These are phyloP conservation scores for Eulemur albifrons DNA, from an alignment of 2,797 vertebrate genomes.

Conservation along the genomic window DNA sequence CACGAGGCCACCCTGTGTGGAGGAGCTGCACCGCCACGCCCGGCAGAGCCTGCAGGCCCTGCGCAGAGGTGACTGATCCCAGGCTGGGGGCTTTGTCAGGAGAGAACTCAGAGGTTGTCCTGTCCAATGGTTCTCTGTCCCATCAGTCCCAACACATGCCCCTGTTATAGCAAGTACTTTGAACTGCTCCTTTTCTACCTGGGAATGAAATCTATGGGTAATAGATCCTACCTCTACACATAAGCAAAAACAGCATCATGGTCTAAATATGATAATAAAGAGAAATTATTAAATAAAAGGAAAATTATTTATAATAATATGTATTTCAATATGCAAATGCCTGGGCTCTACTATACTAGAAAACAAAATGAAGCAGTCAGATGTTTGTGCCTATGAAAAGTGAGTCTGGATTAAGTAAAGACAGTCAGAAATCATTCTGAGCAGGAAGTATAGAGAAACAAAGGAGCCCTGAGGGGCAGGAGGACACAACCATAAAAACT, in stretches of 20 bases:
- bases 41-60: constrained; percentile 89
- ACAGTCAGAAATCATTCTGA: not conserved
- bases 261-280: constrained; percentile 20
- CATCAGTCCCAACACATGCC: not conserved
- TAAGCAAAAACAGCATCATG: not conserved
- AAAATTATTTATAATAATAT: not conserved
- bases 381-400: not conserved
- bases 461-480: not conserved
- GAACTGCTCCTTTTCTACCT: not conserved
- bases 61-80: constrained; percentile 88
- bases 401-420: not conserved
- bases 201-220: not conserved
- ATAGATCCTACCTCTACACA: not conserved
- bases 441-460: not conserved
- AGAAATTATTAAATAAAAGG: not conserved
- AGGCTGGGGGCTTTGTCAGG: not conserved
- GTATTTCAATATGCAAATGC: not conserved
- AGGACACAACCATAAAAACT: not conserved
- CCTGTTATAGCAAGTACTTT: not conserved
- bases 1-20: constrained; percentile 92
- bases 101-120: not conserved
- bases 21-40: constrained; percentile 93
- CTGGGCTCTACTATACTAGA: not conserved
- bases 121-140: not conserved
- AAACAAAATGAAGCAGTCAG: not conserved